Percentiles rank a stretch among this genome's conserved stretches.
phyloP scores from a whole-genome alignment of 2,888 invertebrate genomes.

The Hydroisotoma schaefferi region DNA sequence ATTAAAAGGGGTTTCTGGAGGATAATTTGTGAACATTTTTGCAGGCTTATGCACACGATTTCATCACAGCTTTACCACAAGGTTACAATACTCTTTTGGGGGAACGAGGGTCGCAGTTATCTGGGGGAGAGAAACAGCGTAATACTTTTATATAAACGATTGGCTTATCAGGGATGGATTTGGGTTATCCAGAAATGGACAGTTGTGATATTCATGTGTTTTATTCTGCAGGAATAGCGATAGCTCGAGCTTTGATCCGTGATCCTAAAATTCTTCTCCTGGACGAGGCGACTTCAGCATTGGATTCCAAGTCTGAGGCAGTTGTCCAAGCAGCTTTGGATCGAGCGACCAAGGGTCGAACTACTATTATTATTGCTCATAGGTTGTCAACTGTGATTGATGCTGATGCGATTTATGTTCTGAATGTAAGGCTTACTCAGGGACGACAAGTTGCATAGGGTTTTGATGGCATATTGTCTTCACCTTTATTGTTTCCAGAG shows the following conservation, averaged over 20 bases:
- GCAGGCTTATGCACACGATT: slow-evolving; percentile 66
- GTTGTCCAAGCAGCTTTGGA: slow-evolving; percentile 57
- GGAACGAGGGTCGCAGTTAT: slow-evolving; percentile 52
- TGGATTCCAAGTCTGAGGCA: slow-evolving; percentile 65
- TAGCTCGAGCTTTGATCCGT: slow-evolving; percentile 56
- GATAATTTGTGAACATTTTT: no score
- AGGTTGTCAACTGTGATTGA: slow-evolving; percentile 50
- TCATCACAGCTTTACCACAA: slow-evolving; percentile 51
- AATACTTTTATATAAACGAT: slow-evolving; percentile 41
- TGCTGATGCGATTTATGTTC: slow-evolving; percentile 50
- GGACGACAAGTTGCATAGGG: no score
- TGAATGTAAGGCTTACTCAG: slow-evolving; percentile 44
- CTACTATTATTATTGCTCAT: slow-evolving; percentile 52
- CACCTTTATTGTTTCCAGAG: slow-evolving; percentile 40
- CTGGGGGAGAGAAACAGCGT: slow-evolving; percentile 56
- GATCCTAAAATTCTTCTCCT: slow-evolving; percentile 53
- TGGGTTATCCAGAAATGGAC: no score
- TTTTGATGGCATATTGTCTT: no score
- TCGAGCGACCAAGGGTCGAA: slow-evolving; percentile 53
- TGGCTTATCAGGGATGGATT: not conserved
- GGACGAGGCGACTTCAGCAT: slow-evolving; percentile 57
- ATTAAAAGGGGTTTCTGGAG: no score
- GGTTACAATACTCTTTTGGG: slow-evolving; percentile 55
- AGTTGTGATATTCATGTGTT: no score
- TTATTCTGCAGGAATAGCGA: slow-evolving; percentile 53